A percentile compares a stretch with the other conserved stretches of the same genome.
Evolutionary conservation across 2,888 invertebrate genomes (phyloP).

Genomic region (Luperina nickerlii): DNA sequence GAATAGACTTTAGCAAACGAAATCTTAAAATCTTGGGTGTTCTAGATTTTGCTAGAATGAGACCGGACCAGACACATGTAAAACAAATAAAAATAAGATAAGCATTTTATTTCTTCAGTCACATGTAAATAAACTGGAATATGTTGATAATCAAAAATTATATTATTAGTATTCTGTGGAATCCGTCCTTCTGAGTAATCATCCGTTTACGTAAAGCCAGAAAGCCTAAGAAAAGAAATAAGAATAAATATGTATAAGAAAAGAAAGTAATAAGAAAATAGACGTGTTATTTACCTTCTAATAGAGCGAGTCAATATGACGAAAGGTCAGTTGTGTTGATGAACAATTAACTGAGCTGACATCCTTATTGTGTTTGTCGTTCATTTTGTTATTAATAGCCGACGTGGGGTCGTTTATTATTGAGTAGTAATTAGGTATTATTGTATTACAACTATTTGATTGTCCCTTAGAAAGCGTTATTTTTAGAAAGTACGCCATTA

Average conservation of each 20-base stretch:
- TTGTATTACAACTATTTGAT: background rate
- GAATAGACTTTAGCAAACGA: background rate
- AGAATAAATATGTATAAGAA: background rate
- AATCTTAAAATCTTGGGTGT: background rate
- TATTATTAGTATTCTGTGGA: background rate
- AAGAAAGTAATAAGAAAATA: background rate
- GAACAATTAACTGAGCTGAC: constrained; percentile 38
- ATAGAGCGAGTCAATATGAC: constrained; percentile 35
- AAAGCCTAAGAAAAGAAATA: background rate
- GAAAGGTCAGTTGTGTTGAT: constrained; percentile 44
- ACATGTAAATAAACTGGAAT: background rate
- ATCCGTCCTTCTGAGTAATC: background rate
- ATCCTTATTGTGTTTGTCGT: constrained; percentile 30
- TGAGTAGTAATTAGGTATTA: background rate
- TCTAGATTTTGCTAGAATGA: background rate
- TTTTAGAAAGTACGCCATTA: background rate
- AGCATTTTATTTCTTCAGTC: background rate
- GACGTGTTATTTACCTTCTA: constrained; percentile 36
- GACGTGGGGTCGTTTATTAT: background rate
- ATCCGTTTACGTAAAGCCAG: background rate
- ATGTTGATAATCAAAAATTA: background rate
- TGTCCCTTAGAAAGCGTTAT: background rate
- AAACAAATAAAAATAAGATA: too few relatives aligned
- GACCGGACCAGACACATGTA: background rate
- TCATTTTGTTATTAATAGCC: constrained; percentile 18